Percentiles rank a stretch among this genome's conserved stretches.
Evolutionary conservation across 2,797 vertebrate species (phyloP).

Genomic region (Poeciliopsis turneri): DNA sequence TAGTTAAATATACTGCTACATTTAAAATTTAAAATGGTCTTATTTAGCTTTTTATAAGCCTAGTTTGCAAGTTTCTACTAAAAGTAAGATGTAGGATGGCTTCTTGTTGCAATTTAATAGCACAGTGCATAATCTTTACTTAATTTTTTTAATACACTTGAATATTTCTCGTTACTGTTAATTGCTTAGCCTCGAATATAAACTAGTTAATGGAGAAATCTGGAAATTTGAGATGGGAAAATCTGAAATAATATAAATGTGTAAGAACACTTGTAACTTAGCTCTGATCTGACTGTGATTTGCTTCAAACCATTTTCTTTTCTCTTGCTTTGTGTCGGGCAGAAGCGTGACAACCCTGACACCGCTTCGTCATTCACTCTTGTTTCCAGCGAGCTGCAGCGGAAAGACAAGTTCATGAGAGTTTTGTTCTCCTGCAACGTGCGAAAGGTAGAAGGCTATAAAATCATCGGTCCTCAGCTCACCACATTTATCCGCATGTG

Average conservation of each 20-base stretch:
- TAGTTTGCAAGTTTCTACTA: neutral
- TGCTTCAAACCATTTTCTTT: neutral
- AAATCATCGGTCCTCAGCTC: neutral
- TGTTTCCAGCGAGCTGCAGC: slow-evolving; percentile 91
- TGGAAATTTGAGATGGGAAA: neutral
- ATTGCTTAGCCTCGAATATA: neutral
- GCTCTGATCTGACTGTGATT: neutral
- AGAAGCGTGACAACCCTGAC: slow-evolving; percentile 90
- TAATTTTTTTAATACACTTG: neutral
- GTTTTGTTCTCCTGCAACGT: slow-evolving; percentile 96
- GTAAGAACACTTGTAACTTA: neutral
- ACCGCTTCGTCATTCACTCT: slow-evolving; percentile 85
- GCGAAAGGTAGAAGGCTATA: slow-evolving; percentile 86
- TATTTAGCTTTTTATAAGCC: neutral
- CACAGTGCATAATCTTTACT: neutral
- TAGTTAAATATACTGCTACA: neutral
- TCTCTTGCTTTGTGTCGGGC: slow-evolving; percentile 9
- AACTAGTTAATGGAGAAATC: neutral
- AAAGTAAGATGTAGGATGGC: neutral
- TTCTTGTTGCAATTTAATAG: neutral
- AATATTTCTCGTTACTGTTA: neutral
- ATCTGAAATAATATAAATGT: neutral
- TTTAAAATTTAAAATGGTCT: neutral
- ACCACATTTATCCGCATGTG: slow-evolving; percentile 10
- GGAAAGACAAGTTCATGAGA: slow-evolving; percentile 98